phyloP scores from a whole-genome alignment of 2,888 invertebrate species.

The Melikaiella ostensackeni region DNA sequence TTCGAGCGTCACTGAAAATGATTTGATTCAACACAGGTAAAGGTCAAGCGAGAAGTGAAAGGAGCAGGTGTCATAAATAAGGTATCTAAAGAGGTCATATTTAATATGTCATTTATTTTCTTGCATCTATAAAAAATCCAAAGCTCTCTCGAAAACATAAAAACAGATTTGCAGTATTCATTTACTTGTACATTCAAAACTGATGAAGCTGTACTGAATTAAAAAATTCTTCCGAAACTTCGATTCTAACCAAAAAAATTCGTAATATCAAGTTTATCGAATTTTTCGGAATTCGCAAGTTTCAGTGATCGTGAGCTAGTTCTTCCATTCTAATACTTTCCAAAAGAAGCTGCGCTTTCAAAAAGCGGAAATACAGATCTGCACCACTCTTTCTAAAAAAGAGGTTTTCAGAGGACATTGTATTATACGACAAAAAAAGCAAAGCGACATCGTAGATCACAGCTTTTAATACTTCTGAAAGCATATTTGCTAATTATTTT shows the following conservation, averaged over 20 bases:
- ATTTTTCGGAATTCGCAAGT: neutral
- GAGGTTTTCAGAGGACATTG: neutral
- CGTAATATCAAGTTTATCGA: neutral
- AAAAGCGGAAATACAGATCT: neutral
- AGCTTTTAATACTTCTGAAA: neutral
- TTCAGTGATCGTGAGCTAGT: neutral
- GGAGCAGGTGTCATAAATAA: conserved; percentile 8
- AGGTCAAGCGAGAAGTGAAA: conserved; percentile 38
- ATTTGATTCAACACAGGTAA: conserved; percentile 70
- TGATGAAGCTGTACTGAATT: neutral
- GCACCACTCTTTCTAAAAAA: neutral
- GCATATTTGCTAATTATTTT: neutral
- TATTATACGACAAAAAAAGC: neutral
- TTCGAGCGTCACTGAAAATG: conserved; percentile 68
- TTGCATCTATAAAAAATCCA: neutral
- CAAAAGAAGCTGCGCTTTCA: neutral
- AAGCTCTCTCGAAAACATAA: neutral
- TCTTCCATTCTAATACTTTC: conserved; percentile 6
- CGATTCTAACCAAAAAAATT: neutral
- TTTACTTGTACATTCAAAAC: neutral
- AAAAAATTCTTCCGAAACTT: neutral
- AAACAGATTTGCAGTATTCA: neutral
- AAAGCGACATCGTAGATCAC: neutral
- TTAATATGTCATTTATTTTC: conserved; percentile 28
- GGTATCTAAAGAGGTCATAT: conserved; percentile 20